phyloP scores from a whole-genome alignment of 1,140 invertebrate genomes.

The Papilio aristodemus region DNA sequence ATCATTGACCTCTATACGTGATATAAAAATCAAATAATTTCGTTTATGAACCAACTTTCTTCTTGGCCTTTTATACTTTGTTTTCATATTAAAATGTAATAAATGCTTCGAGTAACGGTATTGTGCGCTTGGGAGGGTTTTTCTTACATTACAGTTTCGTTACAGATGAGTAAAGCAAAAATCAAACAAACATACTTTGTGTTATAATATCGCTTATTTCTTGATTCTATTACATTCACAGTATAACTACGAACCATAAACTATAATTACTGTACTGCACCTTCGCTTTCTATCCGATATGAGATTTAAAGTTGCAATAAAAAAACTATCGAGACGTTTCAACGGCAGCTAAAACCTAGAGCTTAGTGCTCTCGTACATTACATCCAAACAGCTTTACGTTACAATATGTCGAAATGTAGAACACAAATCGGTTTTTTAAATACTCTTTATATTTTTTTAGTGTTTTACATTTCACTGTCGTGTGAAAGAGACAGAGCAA shows the following conservation, averaged over 20 bases:
- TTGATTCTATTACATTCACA: not conserved
- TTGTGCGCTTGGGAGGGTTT: not conserved
- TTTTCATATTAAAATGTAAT: slow-evolving; percentile 19
- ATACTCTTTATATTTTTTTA: not conserved
- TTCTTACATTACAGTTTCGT: not conserved
- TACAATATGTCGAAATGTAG: slow-evolving; percentile 20
- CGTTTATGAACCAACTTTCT: slow-evolving; percentile 4
- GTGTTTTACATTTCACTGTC: no score
- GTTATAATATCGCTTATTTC: no score
- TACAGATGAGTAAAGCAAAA: not conserved
- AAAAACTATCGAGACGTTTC: not conserved
- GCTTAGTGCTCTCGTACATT: not conserved
- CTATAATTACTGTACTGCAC: not conserved
- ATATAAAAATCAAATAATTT: slow-evolving; percentile 4
- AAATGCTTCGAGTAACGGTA: not conserved
- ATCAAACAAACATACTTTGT: not conserved
- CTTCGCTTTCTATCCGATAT: not conserved
- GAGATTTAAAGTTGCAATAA: slow-evolving; percentile 1
- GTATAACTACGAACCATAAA: not conserved
- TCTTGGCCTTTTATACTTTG: slow-evolving; percentile 8
- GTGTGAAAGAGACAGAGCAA: no score
- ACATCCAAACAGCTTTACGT: not conserved
- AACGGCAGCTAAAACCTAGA: not conserved
- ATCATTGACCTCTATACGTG: not conserved
- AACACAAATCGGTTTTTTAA: slow-evolving; percentile 7